These are phyloP conservation scores for Hetaerina americana DNA, from an alignment of 1,140 invertebrate species.

Conservation along the genomic window DNA sequence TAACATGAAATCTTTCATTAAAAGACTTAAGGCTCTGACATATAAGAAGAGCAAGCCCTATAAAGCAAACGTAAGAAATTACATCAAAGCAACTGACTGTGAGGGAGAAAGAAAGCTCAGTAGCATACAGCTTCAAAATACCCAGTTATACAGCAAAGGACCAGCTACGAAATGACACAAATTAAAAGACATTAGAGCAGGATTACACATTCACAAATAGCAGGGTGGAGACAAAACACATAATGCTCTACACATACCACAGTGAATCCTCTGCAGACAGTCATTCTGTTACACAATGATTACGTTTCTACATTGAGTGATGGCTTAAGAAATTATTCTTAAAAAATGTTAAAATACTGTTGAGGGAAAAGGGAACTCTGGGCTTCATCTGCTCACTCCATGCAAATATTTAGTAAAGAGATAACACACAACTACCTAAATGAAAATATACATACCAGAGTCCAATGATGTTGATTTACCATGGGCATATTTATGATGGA, in stretches of 20 bases:
- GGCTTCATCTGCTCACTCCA: too few relatives aligned
- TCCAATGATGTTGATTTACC: neutral
- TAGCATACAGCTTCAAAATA: constrained; percentile 2
- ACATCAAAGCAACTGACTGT: constrained; percentile 6
- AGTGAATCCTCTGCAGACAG: neutral
- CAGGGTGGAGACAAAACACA: neutral
- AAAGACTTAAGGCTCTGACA: too few relatives aligned
- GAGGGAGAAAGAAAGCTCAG: neutral
- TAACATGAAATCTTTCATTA: too few relatives aligned
- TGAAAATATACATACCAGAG: neutral
- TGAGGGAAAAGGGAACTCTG: too few relatives aligned
- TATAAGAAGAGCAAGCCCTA: constrained; percentile 1
- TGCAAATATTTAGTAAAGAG: neutral
- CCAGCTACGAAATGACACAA: neutral
- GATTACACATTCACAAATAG: neutral
- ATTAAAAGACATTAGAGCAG: neutral
- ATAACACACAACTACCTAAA: neutral
- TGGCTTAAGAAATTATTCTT: neutral
- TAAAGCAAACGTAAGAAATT: constrained; percentile 2
- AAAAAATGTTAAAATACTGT: too few relatives aligned
- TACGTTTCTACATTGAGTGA: neutral
- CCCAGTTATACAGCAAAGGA: constrained; percentile 8
- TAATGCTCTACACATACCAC: neutral
- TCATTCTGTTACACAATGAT: neutral
- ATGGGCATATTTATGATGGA: neutral